Conservation (phyloP, 2,888 invertebrate genomes). For the Philereme vetulata region DNA sequence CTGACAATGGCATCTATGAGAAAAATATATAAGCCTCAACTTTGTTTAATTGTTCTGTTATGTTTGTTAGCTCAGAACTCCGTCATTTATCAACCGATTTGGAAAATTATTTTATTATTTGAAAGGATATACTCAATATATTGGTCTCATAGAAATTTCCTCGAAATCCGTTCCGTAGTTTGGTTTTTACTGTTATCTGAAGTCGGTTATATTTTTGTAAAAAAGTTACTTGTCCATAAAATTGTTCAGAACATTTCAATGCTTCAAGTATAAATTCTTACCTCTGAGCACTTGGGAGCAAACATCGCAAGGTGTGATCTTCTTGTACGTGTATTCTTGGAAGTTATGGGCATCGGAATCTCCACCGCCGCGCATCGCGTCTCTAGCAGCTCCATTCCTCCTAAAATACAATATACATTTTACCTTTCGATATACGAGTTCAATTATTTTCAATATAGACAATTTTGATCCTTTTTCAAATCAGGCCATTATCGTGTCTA, state of each 20-base stretch:
- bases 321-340: constrained; percentile 97
- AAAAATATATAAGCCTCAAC: no score
- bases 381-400: constrained; percentile 89
- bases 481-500: constrained; percentile 12
- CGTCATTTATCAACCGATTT: no score
- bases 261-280: constrained; percentile 63
- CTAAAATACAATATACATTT: constrained; percentile 66
- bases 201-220: no score
- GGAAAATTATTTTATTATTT: no score
- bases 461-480: not conserved
- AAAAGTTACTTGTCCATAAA: constrained; percentile 1
- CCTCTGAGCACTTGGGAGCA: constrained; percentile 96
- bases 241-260: not conserved
- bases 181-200: no score
- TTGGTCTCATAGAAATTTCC: no score
- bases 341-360: constrained; percentile 92
- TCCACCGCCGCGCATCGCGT: constrained; percentile 82
- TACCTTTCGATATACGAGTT: constrained; percentile 22
- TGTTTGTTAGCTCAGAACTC: no score
- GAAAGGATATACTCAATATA: no score
- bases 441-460: constrained; percentile 2
- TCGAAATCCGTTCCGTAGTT: no score
- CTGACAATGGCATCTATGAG: no score
- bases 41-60: no score
- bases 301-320: constrained; percentile 97